A percentile compares a stretch with the other conserved stretches of the same genome.
phyloP scores from a whole-genome alignment of 2,888 invertebrate genomes.

The Anorthoa munda region DNA sequence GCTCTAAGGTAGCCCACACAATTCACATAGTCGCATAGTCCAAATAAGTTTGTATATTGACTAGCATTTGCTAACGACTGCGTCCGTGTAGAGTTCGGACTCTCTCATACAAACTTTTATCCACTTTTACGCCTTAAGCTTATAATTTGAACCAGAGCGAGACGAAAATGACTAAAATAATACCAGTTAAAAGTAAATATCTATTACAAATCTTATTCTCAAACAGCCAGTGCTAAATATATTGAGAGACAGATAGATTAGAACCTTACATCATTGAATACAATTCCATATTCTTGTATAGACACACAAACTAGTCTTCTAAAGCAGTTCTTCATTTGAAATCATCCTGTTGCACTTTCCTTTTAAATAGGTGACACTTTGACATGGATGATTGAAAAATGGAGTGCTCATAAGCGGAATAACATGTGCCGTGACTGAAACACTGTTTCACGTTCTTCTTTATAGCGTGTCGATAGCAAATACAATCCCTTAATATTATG shows the following conservation, averaged over 20 bases:
- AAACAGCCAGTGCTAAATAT: constrained; percentile 30
- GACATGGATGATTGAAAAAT: constrained; percentile 32
- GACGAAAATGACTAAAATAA: neutral
- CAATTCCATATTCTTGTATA: constrained; percentile 23
- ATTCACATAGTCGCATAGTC: no score
- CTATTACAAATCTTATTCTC: constrained; percentile 21
- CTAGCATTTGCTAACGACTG: neutral
- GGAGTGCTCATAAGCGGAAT: constrained; percentile 34
- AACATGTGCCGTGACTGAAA: neutral
- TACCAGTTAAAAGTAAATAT: constrained; percentile 38
- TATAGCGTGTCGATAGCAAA: no score
- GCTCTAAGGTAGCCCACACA: neutral
- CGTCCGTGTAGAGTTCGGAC: neutral
- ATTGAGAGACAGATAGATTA: constrained; percentile 33
- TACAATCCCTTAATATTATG: no score
- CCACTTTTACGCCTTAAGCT: neutral
- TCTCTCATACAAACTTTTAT: neutral
- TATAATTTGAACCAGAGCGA: neutral
- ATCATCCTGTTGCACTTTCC: constrained; percentile 31
- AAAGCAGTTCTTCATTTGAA: constrained; percentile 48
- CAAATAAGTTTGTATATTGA: neutral
- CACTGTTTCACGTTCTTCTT: neutral
- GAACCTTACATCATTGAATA: constrained; percentile 46
- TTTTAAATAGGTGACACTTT: constrained; percentile 20
- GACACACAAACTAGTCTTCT: constrained; percentile 24